Conservation (phyloP, 2,113 vertebrate species). For the Psephotus haematonotus region DNA sequence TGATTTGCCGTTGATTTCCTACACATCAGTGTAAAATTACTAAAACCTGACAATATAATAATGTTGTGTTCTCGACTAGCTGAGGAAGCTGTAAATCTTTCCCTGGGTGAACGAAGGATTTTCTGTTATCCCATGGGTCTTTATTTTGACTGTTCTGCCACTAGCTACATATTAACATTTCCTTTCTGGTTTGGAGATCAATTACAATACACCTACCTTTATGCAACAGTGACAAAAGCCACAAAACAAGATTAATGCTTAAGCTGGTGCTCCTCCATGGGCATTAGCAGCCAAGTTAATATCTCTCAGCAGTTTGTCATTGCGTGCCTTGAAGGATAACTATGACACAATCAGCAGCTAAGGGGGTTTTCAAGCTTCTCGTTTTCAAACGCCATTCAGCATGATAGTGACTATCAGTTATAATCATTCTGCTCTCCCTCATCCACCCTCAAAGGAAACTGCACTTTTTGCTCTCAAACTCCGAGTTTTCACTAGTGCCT, state of each 20-base stretch:
- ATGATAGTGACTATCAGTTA: neutral
- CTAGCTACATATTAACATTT: neutral
- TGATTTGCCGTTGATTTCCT: neutral
- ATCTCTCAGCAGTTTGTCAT: neutral
- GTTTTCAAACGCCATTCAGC: neutral
- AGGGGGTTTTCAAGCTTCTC: neutral
- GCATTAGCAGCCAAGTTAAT: neutral
- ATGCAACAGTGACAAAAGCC: neutral
- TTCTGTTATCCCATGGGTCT: neutral
- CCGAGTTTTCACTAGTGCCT: neutral
- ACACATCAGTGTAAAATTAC: neutral
- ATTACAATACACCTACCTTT: neutral
- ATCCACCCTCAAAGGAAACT: neutral
- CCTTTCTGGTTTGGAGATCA: slow-evolving; percentile 4
- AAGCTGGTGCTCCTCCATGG: neutral
- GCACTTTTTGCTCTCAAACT: neutral
- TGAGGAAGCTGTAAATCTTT: slow-evolving; percentile 11
- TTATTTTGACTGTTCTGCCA: neutral
- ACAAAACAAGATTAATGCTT: slow-evolving; percentile 1
- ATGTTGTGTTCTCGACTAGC: neutral
- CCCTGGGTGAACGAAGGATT: neutral
- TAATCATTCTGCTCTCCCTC: neutral
- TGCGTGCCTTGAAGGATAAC: neutral
- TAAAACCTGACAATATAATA: slow-evolving; percentile 10
- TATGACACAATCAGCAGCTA: neutral